These are phyloP conservation scores for Dynastes tityus DNA, from an alignment of 2,888 invertebrate species.

Conservation along the genomic window DNA sequence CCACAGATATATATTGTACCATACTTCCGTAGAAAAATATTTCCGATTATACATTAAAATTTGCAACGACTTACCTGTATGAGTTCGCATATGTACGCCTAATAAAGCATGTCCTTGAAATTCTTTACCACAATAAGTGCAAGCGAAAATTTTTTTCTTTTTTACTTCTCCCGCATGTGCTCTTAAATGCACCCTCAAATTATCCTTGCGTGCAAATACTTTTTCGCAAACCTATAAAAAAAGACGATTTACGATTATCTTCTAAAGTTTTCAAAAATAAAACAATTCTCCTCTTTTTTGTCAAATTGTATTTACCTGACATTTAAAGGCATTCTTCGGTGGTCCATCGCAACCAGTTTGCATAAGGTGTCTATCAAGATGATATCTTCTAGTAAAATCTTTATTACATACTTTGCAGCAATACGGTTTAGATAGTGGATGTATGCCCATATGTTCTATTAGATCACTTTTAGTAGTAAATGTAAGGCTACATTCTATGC, in stretches of 20 bases:
- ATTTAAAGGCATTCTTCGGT: slow-evolving; percentile 72
- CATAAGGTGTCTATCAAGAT: slow-evolving; percentile 80
- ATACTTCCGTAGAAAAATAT: no score
- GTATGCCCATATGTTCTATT: slow-evolving; percentile 79
- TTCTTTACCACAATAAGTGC: slow-evolving; percentile 78
- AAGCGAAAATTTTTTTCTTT: slow-evolving; percentile 75
- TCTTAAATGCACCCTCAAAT: slow-evolving; percentile 80
- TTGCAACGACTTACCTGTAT: slow-evolving; percentile 73
- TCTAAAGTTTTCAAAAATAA: background rate
- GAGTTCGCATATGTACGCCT: slow-evolving; percentile 78
- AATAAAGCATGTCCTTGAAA: slow-evolving; percentile 77
- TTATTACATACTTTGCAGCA: slow-evolving; percentile 80
- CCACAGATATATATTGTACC: no score
- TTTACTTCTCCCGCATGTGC: slow-evolving; percentile 77
- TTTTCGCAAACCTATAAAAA: slow-evolving; percentile 75
- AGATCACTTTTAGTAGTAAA: slow-evolving; percentile 77
- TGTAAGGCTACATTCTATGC: slow-evolving; percentile 79
- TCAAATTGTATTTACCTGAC: slow-evolving; percentile 70
- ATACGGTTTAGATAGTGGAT: slow-evolving; percentile 76
- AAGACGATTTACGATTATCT: slow-evolving; percentile 68
- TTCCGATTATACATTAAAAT: no score
- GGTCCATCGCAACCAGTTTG: slow-evolving; percentile 80
- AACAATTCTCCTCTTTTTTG: background rate
- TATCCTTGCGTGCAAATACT: slow-evolving; percentile 81
- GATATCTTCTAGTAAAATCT: slow-evolving; percentile 84